Base-by-base conservation (phyloP, 2,113 vertebrate genomes). In the Caranx ignobilis region DNA sequence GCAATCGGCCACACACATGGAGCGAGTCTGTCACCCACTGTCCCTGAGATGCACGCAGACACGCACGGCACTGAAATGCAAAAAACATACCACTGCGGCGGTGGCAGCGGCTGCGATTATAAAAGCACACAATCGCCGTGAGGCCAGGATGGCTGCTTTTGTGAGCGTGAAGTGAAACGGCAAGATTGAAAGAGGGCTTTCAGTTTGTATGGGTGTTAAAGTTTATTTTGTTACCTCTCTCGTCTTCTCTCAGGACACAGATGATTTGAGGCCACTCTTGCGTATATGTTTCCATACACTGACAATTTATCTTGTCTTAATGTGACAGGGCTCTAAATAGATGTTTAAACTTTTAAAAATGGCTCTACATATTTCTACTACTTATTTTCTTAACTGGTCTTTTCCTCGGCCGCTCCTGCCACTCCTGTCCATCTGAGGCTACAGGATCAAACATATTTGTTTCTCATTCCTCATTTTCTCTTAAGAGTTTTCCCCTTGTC, bases 11-110 rank as follows among this genome's bases (percentile, higher is more conserved):
- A 64, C 68, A 68, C 80, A 74, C 71, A 26, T 74, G 32, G 72
- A 88, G 56, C 6, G 70, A 82, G 81, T 81, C 85, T 88, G 86
- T 89, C 88, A 87, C 85, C 64, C 82, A 52, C 66, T 35, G 78
- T 87, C 90, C 87, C 77, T 75, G 83, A 87, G 82, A 90, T 31
- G 13, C 71, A 35, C 50, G 5, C 84, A 6, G 76, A 26, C 26
- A 26, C 26, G 26, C 26, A 26, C 26, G 26, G 70, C 83, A 78
- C 72, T 11, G 60, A 57, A 79, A 86, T 84, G 83, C 82, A 84
- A 81, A 81, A 85, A 90, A 86, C 83, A 71, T 39, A 71, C 75
- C 72, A 60, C 77, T 0, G 35, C 75, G 56, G 79, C 52, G 6
- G 26, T 26, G 26, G 26, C 26, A 1, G 35, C 75, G 56, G 79